Conservation (phyloP, 2,113 vertebrate genomes). For the Mustela nigripes region DNA sequence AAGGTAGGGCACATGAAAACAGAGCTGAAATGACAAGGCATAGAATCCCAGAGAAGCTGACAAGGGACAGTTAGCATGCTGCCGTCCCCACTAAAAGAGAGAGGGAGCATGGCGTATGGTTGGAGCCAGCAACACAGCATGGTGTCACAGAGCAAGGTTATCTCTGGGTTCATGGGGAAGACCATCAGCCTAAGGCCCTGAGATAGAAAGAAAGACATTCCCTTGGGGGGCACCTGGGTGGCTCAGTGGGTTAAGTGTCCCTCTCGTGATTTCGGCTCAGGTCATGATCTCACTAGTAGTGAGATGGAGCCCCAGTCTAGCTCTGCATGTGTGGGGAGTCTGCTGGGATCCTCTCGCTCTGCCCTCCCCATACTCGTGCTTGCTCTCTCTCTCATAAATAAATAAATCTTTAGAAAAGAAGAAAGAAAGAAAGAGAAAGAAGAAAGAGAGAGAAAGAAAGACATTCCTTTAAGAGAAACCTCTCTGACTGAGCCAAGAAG, state of each 20-base stretch:
- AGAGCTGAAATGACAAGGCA: background rate
- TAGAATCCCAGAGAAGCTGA: background rate
- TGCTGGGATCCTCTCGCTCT: background rate
- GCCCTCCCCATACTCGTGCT: background rate
- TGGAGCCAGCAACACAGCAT: fast-evolving
- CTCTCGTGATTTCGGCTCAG: background rate
- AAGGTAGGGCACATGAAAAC: background rate
- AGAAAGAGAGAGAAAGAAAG: background rate
- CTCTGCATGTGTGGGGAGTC: background rate
- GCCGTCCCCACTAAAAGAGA: background rate
- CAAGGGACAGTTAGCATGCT: fast-evolving
- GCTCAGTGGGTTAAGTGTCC: background rate
- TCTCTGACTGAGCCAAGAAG: background rate
- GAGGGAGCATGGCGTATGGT: background rate
- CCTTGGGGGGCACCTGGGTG: too few relatives aligned
- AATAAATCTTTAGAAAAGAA: background rate
- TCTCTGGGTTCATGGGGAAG: too few relatives aligned
- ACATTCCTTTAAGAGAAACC: background rate
- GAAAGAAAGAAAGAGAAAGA: background rate
- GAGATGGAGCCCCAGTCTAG: background rate
- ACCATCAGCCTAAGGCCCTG: background rate
- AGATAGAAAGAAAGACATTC: background rate
- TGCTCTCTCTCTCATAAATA: background rate
- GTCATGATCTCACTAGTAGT: background rate
- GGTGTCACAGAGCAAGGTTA: background rate